Evolutionary conservation across 2,888 invertebrate genomes (phyloP).

Genomic region (Pachymerium ferrugineum): DNA sequence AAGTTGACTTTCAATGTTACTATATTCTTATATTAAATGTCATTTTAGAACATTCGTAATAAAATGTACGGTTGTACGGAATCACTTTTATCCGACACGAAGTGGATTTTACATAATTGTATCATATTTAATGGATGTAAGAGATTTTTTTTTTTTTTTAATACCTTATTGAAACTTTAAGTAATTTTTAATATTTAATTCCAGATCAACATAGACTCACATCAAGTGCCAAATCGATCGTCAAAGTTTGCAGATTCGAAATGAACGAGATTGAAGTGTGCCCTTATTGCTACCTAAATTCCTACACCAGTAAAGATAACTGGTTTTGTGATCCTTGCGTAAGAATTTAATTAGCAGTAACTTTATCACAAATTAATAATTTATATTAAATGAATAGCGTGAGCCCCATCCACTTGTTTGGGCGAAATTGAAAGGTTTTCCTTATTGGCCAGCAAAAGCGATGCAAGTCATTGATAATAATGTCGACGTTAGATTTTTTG

Average conservation of each 20-base stretch:
- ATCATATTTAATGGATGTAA: constrained; percentile 82
- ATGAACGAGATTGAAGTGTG: constrained; percentile 89
- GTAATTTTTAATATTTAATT: constrained; percentile 39
- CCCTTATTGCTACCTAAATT: constrained; percentile 82
- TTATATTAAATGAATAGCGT: constrained; percentile 48
- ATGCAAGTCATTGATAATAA: constrained; percentile 63
- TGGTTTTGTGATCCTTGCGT: constrained; percentile 92
- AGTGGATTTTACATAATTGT: constrained; percentile 92
- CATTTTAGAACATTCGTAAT: constrained; percentile 60
- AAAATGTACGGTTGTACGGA: constrained; percentile 78
- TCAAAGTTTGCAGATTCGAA: constrained; percentile 81
- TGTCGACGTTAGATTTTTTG: constrained; percentile 90
- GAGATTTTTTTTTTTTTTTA: constrained; percentile 43
- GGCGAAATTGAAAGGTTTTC: constrained; percentile 95
- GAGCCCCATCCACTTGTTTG: constrained; percentile 86
- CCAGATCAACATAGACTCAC: constrained; percentile 73
- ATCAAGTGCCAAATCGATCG: constrained; percentile 65
- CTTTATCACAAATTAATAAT: not conserved
- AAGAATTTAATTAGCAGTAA: constrained; percentile 41
- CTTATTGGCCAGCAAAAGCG: constrained; percentile 95
- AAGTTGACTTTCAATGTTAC: not conserved
- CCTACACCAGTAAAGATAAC: constrained; percentile 68
- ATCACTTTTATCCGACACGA: constrained; percentile 80
- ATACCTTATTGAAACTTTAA: not conserved
- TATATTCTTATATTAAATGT: constrained; percentile 24